Evolutionary conservation across 2,888 invertebrate species (phyloP).

Genomic region (Cetonia aurata): DNA sequence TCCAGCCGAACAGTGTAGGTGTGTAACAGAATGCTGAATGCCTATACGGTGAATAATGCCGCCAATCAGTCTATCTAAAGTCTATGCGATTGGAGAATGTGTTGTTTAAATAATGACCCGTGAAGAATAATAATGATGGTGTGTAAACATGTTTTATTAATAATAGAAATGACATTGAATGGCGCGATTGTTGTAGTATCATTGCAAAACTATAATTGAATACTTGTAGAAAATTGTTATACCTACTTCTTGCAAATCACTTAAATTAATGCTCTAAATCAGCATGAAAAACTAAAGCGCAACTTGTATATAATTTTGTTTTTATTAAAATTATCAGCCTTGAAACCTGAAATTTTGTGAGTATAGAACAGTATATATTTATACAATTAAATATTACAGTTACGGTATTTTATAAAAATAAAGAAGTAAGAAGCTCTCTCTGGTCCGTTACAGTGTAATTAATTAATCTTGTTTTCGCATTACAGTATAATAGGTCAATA

Average conservation of each 20-base stretch:
- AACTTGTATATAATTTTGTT: too few species aligned
- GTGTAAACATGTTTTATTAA: conserved; percentile 20
- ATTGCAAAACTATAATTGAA: not conserved
- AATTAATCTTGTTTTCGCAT: conserved; percentile 5
- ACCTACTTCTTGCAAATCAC: not conserved
- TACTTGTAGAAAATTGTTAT: conserved; percentile 14
- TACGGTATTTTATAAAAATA: too few species aligned
- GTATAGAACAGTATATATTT: too few species aligned
- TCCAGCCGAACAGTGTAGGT: conserved; percentile 9
- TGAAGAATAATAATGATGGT: conserved; percentile 20
- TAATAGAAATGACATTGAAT: conserved; percentile 26
- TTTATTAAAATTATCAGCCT: too few species aligned
- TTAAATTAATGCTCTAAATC: not conserved
- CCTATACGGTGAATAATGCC: conserved; percentile 32
- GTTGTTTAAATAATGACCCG: conserved; percentile 28
- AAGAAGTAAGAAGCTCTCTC: too few species aligned
- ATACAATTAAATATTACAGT: too few species aligned
- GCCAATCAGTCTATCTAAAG: conserved; percentile 37
- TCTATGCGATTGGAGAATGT: conserved; percentile 5
- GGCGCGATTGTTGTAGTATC: conserved; percentile 22
- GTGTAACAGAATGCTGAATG: conserved; percentile 26
- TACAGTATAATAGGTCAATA: conserved; percentile 17
- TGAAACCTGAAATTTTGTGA: too few species aligned
- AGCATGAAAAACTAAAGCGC: too few species aligned
- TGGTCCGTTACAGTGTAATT: not conserved